Base-by-base conservation (phyloP, 37 sponge, comb jelly and placozoan species). In the Haliclona indistincta region DNA sequence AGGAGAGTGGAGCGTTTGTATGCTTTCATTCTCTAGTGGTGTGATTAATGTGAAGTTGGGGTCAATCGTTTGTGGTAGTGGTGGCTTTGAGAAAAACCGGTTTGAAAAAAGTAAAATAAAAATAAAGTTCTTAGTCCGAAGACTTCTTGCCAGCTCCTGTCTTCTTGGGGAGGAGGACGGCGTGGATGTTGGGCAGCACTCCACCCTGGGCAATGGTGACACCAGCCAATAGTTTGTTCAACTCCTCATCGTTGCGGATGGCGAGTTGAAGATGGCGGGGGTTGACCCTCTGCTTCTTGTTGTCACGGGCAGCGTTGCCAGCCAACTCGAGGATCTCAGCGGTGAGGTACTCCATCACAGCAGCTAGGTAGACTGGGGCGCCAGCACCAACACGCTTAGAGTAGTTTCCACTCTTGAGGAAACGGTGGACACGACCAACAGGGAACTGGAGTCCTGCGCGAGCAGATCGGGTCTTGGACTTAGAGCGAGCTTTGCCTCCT, bases 261-360 rank as follows among this genome's bases (percentile, higher is more conserved):
- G 99, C 99, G 26, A 98, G 86, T 63, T 98, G 99, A 43, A 98
- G 95, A 87, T 98, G 99, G 26, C 99, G 86, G 28, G 99, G 99
- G 82, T 91, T 95, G 73, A 98, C 95, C 63, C 99, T 82, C 77
- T 84, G 84, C 78, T 98, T 98, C 93, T 98, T 98, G 96, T 98
- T 98, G 96, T 98, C 99, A 70, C 99, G 90, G 58, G 99, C 99
- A 38, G 99, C 99, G 73, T 98, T 98, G 63, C 99, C 99, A 53
- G 99, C 99, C 91, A 98, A 73, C 84, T 98, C 99, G 33, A 98
- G 89, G 81, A 98, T 93, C 84, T 98, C 99, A 84, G 99, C 99
- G 36, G 93, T 87, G 36, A 98, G 91, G 72, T 98, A 98, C 62
- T 98, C 99, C 89, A 98, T 90, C 49, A 98, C 99, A 4, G 99